Evolutionary conservation across 2,797 vertebrate genomes (phyloP), one percentile per base, ranked within the genome.

Genomic region (Hafferia zeledoni): DNA sequence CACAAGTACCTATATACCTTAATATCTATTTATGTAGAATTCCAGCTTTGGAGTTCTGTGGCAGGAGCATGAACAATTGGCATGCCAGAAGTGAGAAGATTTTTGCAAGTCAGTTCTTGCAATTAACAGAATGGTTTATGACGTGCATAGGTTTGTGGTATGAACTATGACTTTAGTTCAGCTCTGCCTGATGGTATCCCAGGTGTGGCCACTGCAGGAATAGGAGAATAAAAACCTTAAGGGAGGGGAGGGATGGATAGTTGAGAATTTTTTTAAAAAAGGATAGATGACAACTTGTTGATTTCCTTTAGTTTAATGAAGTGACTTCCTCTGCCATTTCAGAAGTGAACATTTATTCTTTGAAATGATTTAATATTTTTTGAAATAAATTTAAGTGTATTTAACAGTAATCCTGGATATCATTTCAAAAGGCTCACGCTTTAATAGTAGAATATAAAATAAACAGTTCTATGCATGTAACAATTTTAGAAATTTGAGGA

Each of bases 1-100:
- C 0, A 0, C 11, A 31, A 49, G 6, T 8, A 13, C 0, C 0
- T 31, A 17, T 5, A 9, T 82, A 59, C 30, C 7, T 78, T 75
- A 24, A 39, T 65, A 31, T 43, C 17, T 1, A 4, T 60, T 68
- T 85, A 22, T 60, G 76, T 52, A 68, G 41, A 60, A 52, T 68
- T 93, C 33, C 28, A 41, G 0, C 31, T 83, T 41, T 37, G 25
- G 25, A 59, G 15, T 77, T 74, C 10, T 59, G 0, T 57, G 35
- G 16, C 60, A 57, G 39, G 30, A 41, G 28, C 33, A 33, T n/a
- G 63, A 85, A n/a, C 4, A 28, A 11, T 2, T 78, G 49, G 7
- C n/a, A 2, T 20, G 9, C 57, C 44, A 44, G 70, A 71, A 90
- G 28, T 8, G 28, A 56, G 49, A 57, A 49, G 8, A 28, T 56